Base-by-base conservation (phyloP, 1,140 invertebrate genomes). In the Eufriesea mexicana region DNA sequence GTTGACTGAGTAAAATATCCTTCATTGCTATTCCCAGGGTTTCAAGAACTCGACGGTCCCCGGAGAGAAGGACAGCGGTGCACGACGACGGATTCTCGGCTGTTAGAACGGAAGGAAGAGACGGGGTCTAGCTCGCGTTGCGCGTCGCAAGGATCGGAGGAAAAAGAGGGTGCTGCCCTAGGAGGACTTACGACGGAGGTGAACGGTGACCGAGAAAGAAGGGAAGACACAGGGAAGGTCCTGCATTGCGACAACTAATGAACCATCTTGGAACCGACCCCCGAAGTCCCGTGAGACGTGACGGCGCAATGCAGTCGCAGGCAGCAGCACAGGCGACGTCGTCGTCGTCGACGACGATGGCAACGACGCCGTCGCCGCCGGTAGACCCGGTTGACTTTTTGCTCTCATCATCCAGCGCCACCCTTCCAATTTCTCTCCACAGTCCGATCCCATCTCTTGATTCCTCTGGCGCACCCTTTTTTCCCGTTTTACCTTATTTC, bases 171-270 rank as follows among this genome's bases (percentile, higher is more conserved):
- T 55, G 71, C 35, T n/a, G n/a, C n/a, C n/a, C n/a, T n/a, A n/a
- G n/a, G n/a, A n/a, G n/a, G n/a, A n/a, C n/a, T n/a, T n/a, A n/a
- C n/a, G n/a, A 23, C 42, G 70, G 23, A 75, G 70, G 16, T 57
- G 18, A 72, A 66, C 78, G 47, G 59, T 42, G 62, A 74, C 59
- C 49, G 62, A 64, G 59, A 70, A 80, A 83, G 76, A 85, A 70
- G 71, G 61, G 68, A 82, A 62, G 77, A 75, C 61, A 62, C 54
- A 55, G 86, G 82, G 89, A 87, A 89, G 90, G 90, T 93, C 92
- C 93, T 94, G 93, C 93, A 94, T 93, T 94, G 93, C 93, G 93
- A 93, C 93, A 93, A 93, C 93, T 94, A 94, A 94, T 94, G 93
- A 94, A 94, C 92, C 93, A 93, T 94, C 92, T 94, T 94, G 92